Evolutionary conservation across 2,888 invertebrate genomes (phyloP), one percentile per base, ranked within the genome.

Genomic region (Tupiocoris notatus): DNA sequence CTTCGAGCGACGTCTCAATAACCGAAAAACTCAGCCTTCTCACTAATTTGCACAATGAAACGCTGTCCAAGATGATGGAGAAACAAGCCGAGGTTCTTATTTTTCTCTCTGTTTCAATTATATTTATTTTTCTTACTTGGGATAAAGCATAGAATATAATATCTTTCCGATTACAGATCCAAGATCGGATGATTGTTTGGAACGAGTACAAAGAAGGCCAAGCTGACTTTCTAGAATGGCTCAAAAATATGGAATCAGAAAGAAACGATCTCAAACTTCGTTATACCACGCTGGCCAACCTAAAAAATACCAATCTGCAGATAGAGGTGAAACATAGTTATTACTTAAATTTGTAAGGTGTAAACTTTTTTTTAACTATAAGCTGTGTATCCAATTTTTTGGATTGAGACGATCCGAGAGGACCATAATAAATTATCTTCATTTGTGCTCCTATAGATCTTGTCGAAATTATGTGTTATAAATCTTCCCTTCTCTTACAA

Each of bases 41-140:
- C 68, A 93, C 92, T 0, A 92, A 92, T 82, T 85, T 92, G 7
- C 94, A 94, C 84, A 93, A 94, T 83, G 93, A 93, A 83, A 93
- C 93, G 0, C 84, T 94, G 23, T 88, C 91, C 0, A 87, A 89
- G 80, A 93, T 95, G 77, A 90, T 92, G 83, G 91, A 92, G 79
- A 87, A 94, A 80, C 93, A 94, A 82, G 87, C 87, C 25, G 90
- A 92, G 81, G 91, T 77, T 63, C 22, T 23, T 6, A 59, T 18
- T 59, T 3, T n/a, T n/a, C 59, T 3, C 7, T n/a, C 18, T 3
- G 6, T 59, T 59, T 39, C 6, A 39, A 1, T 61, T 12, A 61
- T 1, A 12, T n/a, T 59, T 39, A 12, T 18, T n/a, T 6, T 59
- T 59, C 6, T 59, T 6, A 61, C 20, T 61, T 12, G 61, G 20